phyloP scores from a whole-genome alignment of 2,888 invertebrate species.

The Tachina lurida region DNA sequence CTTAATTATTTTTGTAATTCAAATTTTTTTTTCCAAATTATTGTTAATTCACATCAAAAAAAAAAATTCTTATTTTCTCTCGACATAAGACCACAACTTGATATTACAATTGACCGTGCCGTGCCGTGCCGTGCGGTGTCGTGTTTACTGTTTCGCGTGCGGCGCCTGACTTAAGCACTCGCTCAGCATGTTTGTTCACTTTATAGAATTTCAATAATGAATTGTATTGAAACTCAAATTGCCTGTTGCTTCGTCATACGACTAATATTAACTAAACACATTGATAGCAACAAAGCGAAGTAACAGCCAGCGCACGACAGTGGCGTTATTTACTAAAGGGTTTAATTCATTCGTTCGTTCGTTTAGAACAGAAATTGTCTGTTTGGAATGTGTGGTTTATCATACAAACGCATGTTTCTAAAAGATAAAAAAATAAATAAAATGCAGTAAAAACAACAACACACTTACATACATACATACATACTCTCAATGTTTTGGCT shows the following conservation, averaged over 20 bases:
- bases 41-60: slow-evolving; percentile 25
- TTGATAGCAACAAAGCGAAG: slow-evolving; percentile 34
- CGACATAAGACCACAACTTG: background rate
- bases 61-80: slow-evolving; percentile 30
- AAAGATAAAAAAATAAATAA: background rate
- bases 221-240: slow-evolving; percentile 59
- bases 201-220: slow-evolving; percentile 72
- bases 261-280: slow-evolving; percentile 25
- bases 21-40: background rate
- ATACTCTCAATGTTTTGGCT: slow-evolving; percentile 6
- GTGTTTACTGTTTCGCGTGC: slow-evolving; percentile 66
- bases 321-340: slow-evolving; percentile 24
- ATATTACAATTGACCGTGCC: slow-evolving; percentile 21
- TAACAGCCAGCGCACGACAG: slow-evolving; percentile 23
- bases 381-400: slow-evolving; percentile 20
- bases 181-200: slow-evolving; percentile 64
- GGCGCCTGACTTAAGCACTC: slow-evolving; percentile 68
- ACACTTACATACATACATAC: too few relatives aligned
- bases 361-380: slow-evolving; percentile 15
- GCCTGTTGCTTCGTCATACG: slow-evolving; percentile 35
- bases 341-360: background rate
- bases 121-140: slow-evolving; percentile 8
- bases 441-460: background rate
- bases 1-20: slow-evolving; percentile 28
- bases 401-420: slow-evolving; percentile 30